Percentiles rank a stretch among this genome's conserved stretches.
phyloP scores from a whole-genome alignment of 2,797 vertebrate genomes.

The Paguma larvata region DNA sequence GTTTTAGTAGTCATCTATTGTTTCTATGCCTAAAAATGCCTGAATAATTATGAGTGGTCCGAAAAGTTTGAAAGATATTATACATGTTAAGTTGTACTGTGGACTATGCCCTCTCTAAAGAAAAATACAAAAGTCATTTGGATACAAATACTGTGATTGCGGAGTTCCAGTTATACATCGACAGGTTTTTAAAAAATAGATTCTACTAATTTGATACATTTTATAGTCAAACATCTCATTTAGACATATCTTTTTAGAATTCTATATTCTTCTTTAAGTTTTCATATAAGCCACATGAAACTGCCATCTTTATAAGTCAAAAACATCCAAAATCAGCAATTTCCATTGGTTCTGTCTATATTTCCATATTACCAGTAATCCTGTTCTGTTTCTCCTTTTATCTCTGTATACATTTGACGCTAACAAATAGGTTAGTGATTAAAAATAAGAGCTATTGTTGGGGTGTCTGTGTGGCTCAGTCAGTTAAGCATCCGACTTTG shows the following conservation, averaged over 20 bases:
- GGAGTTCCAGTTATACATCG: not conserved
- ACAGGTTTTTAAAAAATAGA: not conserved
- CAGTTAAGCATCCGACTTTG: too few relatives aligned
- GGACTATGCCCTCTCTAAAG: not conserved
- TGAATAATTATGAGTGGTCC: not conserved
- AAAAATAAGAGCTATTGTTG: not conserved
- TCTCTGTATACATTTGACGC: not conserved
- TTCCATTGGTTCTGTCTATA: not conserved
- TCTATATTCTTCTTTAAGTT: not conserved
- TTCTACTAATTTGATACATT: not conserved
- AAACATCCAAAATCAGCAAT: not conserved
- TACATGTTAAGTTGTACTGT: not conserved
- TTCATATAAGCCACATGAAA: not conserved
- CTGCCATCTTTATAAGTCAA: not conserved
- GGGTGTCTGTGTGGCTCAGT: too few relatives aligned
- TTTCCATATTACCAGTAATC: not conserved
- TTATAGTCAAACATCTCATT: not conserved
- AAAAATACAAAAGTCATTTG: not conserved
- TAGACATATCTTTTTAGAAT: not conserved
- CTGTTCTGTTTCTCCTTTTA: not conserved
- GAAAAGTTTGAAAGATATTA: not conserved
- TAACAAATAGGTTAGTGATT: not conserved
- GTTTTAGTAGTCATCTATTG: constrained; percentile 6
- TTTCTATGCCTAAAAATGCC: not conserved
- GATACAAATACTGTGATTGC: not conserved